Conservation (phyloP, 2,888 invertebrate species). For the Nebria brevicollis region DNA sequence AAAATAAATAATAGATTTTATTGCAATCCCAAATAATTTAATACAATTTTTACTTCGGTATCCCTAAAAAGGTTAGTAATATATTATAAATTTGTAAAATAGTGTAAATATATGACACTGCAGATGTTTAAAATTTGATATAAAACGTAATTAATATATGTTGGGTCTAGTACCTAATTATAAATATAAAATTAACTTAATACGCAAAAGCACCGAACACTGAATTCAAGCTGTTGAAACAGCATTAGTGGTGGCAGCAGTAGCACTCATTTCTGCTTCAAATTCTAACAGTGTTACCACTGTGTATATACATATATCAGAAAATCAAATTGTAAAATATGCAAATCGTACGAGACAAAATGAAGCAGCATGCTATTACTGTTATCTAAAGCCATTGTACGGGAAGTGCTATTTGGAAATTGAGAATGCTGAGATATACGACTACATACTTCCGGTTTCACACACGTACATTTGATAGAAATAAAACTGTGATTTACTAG, state of each 20-base stretch:
- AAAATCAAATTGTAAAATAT: conserved; percentile 12
- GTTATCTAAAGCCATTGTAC: neutral
- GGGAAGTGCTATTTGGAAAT: conserved; percentile 9
- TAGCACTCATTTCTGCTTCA: neutral
- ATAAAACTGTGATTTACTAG: too few species aligned
- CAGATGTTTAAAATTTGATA: too few species aligned
- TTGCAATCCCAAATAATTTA: too few species aligned
- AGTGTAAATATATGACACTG: too few species aligned
- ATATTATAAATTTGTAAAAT: too few species aligned
- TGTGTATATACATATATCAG: neutral
- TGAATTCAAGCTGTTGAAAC: too few species aligned
- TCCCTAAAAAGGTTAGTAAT: too few species aligned
- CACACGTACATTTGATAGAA: neutral
- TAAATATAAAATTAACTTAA: too few species aligned
- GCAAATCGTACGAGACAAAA: conserved; percentile 10
- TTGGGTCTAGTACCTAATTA: too few species aligned
- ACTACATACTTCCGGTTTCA: neutral
- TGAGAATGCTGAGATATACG: conserved; percentile 8
- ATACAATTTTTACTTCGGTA: too few species aligned
- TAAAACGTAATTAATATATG: too few species aligned
- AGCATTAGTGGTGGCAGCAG: neutral
- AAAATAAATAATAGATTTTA: neutral
- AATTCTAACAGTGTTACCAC: neutral
- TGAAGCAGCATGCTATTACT: neutral
- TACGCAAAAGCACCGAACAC: too few species aligned